Conservation (phyloP, 2,888 invertebrate genomes). For the Dasypolia templi region DNA sequence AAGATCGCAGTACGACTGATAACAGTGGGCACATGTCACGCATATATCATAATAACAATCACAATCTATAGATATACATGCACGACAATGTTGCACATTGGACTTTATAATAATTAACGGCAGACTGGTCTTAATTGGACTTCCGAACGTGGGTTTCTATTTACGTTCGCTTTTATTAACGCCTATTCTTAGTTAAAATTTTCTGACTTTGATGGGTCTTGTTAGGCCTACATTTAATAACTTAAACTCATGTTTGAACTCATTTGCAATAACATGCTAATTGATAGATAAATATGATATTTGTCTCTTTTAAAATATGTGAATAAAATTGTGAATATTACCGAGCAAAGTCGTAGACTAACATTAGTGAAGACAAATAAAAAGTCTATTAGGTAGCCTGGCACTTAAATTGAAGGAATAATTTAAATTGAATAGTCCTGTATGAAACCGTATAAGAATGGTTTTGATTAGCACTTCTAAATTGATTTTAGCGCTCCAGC, state of each 20-base stretch:
- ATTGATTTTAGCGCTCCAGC: constrained; percentile 41
- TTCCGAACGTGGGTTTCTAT: constrained; percentile 45
- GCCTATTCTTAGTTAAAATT: constrained; percentile 17
- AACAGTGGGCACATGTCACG: constrained; percentile 57
- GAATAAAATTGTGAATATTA: not conserved
- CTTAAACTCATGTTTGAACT: constrained; percentile 13
- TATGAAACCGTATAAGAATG: constrained; percentile 40
- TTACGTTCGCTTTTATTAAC: constrained; percentile 15
- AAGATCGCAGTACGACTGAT: constrained; percentile 70
- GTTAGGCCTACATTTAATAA: not conserved
- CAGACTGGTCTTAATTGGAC: constrained; percentile 56
- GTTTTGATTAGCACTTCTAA: constrained; percentile 51
- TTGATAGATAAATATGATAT: too few species aligned
- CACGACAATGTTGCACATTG: constrained; percentile 61
- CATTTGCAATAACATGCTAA: not conserved
- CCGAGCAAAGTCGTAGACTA: constrained; percentile 1
- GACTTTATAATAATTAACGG: constrained; percentile 59
- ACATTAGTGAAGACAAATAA: not conserved
- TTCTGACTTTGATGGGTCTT: constrained; percentile 18
- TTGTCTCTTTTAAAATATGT: not conserved
- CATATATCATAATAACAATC: constrained; percentile 61
- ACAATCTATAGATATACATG: constrained; percentile 40
- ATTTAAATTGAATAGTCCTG: too few species aligned
- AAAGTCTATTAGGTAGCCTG: constrained; percentile 20
- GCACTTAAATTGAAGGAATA: constrained; percentile 37